Percentiles rank a stretch among this genome's conserved stretches.
phyloP scores from a whole-genome alignment of 2,888 invertebrate genomes.

The Eristalinus sepulchralis region DNA sequence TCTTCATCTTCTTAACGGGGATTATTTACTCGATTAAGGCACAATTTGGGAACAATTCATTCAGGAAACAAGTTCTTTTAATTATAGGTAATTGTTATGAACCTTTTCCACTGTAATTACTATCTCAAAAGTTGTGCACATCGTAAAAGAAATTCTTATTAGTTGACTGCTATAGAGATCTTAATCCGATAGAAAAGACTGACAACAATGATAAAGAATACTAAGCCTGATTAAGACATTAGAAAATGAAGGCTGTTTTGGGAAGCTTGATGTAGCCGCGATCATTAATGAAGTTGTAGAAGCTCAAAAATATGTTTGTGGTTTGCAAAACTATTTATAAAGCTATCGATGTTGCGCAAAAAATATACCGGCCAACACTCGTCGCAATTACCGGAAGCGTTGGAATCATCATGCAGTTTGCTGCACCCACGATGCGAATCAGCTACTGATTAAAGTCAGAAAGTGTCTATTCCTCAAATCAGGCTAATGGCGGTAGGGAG shows the following conservation, averaged over 20 bases:
- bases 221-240: not conserved
- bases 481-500: too few species aligned
- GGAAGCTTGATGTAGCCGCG: not conserved
- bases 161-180: too few species aligned
- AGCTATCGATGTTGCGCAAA: too few species aligned
- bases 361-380: too few species aligned
- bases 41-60: not conserved
- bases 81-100: not conserved
- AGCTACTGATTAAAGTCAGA: too few species aligned
- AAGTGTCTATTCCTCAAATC: too few species aligned
- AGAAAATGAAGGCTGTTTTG: not conserved
- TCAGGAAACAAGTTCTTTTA: not conserved
- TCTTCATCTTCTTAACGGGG: not conserved
- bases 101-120: not conserved
- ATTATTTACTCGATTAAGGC: constrained; percentile 18
- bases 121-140: not conserved
- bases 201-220: not conserved
- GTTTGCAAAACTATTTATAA: too few species aligned
- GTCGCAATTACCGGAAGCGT: too few species aligned
- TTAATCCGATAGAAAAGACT: too few species aligned
- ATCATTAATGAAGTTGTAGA: not conserved
- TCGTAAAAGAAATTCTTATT: not conserved
- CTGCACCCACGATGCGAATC: too few species aligned
- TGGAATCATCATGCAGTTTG: too few species aligned
- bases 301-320: too few species aligned